Base-by-base conservation (phyloP, 1,140 invertebrate species). In the Stenopsyche tienmushanensis region DNA sequence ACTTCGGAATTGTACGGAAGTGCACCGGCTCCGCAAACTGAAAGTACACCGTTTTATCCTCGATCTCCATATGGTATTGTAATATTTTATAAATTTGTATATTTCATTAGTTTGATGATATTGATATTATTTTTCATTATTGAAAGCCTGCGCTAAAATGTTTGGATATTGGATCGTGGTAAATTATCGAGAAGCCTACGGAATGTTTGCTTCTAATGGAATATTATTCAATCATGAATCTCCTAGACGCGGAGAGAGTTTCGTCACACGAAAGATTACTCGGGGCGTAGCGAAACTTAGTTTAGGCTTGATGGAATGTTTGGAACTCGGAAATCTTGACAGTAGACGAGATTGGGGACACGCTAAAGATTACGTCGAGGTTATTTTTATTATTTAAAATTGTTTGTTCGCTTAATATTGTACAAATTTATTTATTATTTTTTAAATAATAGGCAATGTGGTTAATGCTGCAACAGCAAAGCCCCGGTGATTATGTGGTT, bases 201-300 rank as follows among this genome's bases (percentile, higher is more conserved):
- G 88, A 59, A 98, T 99, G 89, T 99, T 90, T 82, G 96, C 96
- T 1, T 97, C 94, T 72, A 99, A 99, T 82, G 98, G 98, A 0
- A 97, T 99, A 69, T 83, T 99, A 1, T 99, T 99, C 76, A 99
- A 99, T 82, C 98, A 99, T 77, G 98, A 99, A 83, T 98, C 95
- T 79, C 98, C 98, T 1, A 81, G 97, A 65, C 82, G 98, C 76
- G 97, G 97, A 68, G 97, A 99, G 82, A 99, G 93, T 73, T 99
- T 99, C 84, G 98, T 99, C 0, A 99, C 98, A 0, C 84, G 97
- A 66, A 99, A 99, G 83, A 97, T 99, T 64, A 99, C 97, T 0
- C 84, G 97, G 42, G 93, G 92, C 26, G 96, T 99, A 17, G 96
- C 97, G 5, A 99, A 99, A 82, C 98, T 99, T 71, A 83, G 86